Percentiles rank a stretch among this genome's conserved stretches.
phyloP scores from a whole-genome alignment of 2,113 vertebrate species.

The Dendrocopos noguchii region DNA sequence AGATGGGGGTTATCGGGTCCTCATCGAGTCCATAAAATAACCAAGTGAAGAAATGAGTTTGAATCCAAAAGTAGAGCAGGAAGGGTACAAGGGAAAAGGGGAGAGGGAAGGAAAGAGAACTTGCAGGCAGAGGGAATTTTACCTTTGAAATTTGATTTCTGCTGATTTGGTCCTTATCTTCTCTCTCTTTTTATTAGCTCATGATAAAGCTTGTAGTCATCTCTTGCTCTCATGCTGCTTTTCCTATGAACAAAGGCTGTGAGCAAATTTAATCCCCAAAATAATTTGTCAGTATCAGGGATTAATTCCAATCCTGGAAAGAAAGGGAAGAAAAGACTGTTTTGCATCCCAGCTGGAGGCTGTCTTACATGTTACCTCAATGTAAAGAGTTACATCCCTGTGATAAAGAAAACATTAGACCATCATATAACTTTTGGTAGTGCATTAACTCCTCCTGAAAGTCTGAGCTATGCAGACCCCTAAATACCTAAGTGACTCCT shows the following conservation, averaged over 20 bases:
- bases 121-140: background rate
- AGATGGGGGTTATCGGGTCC: conserved; percentile 70
- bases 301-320: conserved; percentile 59
- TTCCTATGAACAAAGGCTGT: conserved; percentile 37
- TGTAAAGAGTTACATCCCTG: background rate
- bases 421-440: conserved; percentile 9
- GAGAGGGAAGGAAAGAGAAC: background rate
- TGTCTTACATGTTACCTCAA: conserved; percentile 30
- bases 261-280: conserved; percentile 56
- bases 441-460: conserved; percentile 5
- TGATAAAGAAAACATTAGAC: conserved; percentile 16
- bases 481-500: background rate
- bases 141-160: conserved; percentile 48
- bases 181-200: conserved; percentile 26
- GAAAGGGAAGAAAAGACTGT: conserved; percentile 15
- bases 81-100: background rate
- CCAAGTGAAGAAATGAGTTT: conserved; percentile 66
- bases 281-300: conserved; percentile 19
- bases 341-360: conserved; percentile 36
- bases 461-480: background rate
- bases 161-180: conserved; percentile 38
- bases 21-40: conserved; percentile 71
- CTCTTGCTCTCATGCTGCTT: conserved; percentile 5
- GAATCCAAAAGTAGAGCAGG: conserved; percentile 5
- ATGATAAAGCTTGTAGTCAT: conserved; percentile 38